Percentiles rank a stretch among this genome's conserved stretches.
Evolutionary conservation across 2,797 vertebrate genomes (phyloP).

Genomic region (Myripristis jacobus): DNA sequence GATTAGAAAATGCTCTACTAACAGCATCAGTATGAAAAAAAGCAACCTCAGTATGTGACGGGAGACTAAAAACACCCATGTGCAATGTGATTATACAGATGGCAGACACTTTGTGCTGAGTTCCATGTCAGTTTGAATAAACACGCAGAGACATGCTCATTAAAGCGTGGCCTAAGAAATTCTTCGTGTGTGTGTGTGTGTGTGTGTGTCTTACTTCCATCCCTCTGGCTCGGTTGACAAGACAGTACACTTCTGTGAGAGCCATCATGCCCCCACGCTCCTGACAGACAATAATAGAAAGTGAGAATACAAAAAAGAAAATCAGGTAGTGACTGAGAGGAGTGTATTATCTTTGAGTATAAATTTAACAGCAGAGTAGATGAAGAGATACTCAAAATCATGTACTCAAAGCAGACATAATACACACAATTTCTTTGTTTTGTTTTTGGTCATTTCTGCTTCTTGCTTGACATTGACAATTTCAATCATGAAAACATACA

Average conservation of each 20-base stretch:
- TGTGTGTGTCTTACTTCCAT: slow-evolving; percentile 88
- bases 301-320: not conserved
- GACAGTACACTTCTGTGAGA: slow-evolving; percentile 96
- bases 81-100: not conserved
- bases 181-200: not conserved
- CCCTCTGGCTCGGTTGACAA: slow-evolving; percentile 95
- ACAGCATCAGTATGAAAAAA: not conserved
- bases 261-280: slow-evolving; percentile 98
- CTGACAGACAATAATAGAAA: slow-evolving; percentile 70
- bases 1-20: not conserved
- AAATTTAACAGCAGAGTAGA: not conserved
- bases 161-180: not conserved
- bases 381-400: not conserved
- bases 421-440: not conserved
- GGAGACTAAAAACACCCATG: not conserved
- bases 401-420: not conserved
- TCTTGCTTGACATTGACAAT: too few species aligned
- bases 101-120: not conserved
- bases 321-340: not conserved
- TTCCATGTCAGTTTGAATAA: not conserved
- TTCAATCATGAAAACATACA: too few species aligned
- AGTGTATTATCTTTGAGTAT: not conserved
- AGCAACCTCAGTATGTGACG: not conserved
- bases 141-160: not conserved
- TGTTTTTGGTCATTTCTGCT: too few species aligned